Percentiles rank a stretch among this genome's conserved stretches.
These are phyloP conservation scores for Oreotrochilus melanogaster DNA, from an alignment of 2,113 vertebrate genomes.

Conservation along the genomic window DNA sequence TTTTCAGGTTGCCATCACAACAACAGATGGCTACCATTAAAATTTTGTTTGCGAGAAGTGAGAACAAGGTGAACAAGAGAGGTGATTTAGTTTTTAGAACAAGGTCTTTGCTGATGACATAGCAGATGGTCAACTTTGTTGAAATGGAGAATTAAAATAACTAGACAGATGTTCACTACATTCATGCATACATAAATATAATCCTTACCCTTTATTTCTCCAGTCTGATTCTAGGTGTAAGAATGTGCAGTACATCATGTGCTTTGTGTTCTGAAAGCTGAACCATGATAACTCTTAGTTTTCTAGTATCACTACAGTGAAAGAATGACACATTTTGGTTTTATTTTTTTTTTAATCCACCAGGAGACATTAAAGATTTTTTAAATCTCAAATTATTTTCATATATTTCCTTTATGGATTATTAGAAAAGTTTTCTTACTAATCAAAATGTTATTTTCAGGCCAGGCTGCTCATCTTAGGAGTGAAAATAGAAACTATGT, in stretches of 20 bases:
- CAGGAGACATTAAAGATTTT: not conserved
- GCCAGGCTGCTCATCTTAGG: not conserved
- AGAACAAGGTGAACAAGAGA: slow-evolving; percentile 11
- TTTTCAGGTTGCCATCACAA: slow-evolving; percentile 11
- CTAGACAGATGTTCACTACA: slow-evolving; percentile 41
- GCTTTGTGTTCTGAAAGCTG: not conserved
- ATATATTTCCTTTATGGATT: not conserved
- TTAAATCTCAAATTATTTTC: not conserved
- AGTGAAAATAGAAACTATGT: not conserved
- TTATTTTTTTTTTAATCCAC: not conserved
- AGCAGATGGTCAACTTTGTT: slow-evolving; percentile 64
- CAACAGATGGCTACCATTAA: slow-evolving; percentile 44
- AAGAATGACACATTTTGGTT: not conserved
- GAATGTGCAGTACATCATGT: not conserved
- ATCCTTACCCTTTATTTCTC: not conserved
- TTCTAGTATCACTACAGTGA: not conserved
- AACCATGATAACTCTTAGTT: not conserved
- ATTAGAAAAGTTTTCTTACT: not conserved
- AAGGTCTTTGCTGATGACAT: slow-evolving; percentile 41
- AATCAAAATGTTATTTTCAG: not conserved
- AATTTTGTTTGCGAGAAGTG: not conserved
- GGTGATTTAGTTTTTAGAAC: slow-evolving; percentile 44
- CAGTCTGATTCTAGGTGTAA: not conserved
- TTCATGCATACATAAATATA: slow-evolving; percentile 16
- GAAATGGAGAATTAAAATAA: slow-evolving; percentile 48